A percentile compares a stretch with the other conserved stretches of the same genome.
phyloP scores from a whole-genome alignment of 2,113 vertebrate genomes.

The Lophochroa leadbeateri region DNA sequence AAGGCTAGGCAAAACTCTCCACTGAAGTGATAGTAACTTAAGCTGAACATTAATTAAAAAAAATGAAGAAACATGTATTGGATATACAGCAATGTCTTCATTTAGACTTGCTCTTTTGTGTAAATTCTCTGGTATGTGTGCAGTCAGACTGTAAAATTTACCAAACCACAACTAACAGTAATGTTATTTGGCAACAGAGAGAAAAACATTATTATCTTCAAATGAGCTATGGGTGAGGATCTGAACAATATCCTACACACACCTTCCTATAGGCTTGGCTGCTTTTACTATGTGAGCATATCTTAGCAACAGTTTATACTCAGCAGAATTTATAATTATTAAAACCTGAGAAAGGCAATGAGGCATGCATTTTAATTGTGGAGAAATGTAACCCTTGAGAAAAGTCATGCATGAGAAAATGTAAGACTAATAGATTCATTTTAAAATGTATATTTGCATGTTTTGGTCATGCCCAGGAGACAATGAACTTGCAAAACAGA shows the following conservation, averaged over 20 bases:
- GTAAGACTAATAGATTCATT: constrained; percentile 23
- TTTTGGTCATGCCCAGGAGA: neutral
- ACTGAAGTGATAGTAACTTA: neutral
- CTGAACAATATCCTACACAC: neutral
- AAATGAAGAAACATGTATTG: neutral
- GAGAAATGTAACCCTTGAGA: constrained; percentile 37
- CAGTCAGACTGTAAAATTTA: neutral
- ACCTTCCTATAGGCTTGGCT: neutral
- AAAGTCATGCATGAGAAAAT: constrained; percentile 23
- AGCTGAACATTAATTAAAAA: neutral
- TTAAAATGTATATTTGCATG: constrained; percentile 3
- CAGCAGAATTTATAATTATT: constrained; percentile 57
- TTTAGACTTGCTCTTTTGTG: neutral
- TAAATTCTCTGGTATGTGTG: neutral
- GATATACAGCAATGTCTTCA: neutral
- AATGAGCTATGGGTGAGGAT: neutral
- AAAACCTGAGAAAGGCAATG: constrained; percentile 32
- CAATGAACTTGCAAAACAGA: neutral
- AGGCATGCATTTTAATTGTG: constrained; percentile 46
- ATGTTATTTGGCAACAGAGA: neutral
- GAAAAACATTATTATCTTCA: neutral
- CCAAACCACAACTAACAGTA: neutral
- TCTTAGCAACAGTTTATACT: constrained; percentile 41
- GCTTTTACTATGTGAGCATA: neutral
- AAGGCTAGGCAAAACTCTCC: neutral